Evolutionary conservation across 2,113 vertebrate species (phyloP).

Genomic region (Cinclus mexicanus): DNA sequence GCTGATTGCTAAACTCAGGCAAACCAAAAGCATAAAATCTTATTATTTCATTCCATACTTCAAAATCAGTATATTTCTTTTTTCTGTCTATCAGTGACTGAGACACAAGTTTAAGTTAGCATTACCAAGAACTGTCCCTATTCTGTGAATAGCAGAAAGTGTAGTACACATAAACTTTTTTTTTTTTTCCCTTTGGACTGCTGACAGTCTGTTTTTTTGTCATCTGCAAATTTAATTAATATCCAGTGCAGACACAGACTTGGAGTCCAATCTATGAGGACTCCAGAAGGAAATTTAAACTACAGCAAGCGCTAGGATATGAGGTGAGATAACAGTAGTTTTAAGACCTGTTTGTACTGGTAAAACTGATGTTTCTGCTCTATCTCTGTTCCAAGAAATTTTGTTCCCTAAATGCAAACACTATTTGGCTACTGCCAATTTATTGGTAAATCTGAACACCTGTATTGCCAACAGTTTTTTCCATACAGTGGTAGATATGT

Average conservation of each 20-base stretch:
- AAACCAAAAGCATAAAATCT: not conserved
- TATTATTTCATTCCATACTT: not conserved
- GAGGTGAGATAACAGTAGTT: not conserved
- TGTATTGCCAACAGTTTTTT: not conserved
- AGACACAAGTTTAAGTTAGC: not conserved
- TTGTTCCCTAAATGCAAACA: not conserved
- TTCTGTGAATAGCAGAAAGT: not conserved
- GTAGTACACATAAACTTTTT: not conserved
- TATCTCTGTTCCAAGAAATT: not conserved
- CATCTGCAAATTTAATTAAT: not conserved
- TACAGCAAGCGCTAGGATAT: not conserved
- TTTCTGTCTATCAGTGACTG: not conserved
- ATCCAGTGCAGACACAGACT: not conserved
- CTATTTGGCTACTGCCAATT: not conserved
- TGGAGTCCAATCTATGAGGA: not conserved
- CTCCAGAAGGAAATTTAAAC: not conserved
- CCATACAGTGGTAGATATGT: not conserved
- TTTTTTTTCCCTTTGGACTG: not conserved
- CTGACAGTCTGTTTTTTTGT: not conserved
- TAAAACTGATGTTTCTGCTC: not conserved
- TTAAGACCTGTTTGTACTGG: not conserved
- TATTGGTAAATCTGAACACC: not conserved
- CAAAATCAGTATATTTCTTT: not conserved
- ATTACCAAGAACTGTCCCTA: not conserved
- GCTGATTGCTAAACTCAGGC: not conserved